These are phyloP conservation scores for Ceratina australensis DNA, from an alignment of 1,140 invertebrate genomes.

Conservation along the genomic window DNA sequence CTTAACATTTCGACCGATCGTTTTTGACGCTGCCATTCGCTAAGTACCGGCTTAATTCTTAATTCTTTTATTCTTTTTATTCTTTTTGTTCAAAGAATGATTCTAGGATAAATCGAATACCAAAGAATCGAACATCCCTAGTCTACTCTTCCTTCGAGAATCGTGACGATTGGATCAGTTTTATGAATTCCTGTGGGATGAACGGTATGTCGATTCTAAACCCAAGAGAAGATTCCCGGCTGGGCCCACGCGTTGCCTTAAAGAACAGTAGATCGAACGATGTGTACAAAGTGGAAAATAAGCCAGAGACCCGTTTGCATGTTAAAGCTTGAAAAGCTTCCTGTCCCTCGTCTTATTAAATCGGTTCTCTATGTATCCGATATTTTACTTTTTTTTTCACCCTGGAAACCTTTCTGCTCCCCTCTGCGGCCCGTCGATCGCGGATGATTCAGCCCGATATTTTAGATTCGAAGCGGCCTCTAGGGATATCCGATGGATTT, in stretches of 20 bases:
- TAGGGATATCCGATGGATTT: slow-evolving; percentile 36
- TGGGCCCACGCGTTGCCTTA: background rate
- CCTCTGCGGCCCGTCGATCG: slow-evolving; percentile 1
- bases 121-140: no score
- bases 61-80: no score
- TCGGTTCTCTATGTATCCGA: background rate
- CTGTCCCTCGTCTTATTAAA: slow-evolving; percentile 1
- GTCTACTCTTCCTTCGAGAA: slow-evolving; percentile 19
- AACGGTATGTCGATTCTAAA: slow-evolving; percentile 61
- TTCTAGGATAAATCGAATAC: no score
- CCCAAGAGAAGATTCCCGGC: no score
- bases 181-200: slow-evolving; percentile 78
- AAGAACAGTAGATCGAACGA: background rate
- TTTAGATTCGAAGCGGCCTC: slow-evolving; percentile 56
- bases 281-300: background rate
- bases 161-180: slow-evolving; percentile 80
- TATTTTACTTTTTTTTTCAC: background rate
- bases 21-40: no score
- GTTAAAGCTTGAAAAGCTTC: background rate
- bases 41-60: no score
- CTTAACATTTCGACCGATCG: no score
- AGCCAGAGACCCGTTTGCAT: background rate
- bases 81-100: no score
- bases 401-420: no score
- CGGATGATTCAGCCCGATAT: slow-evolving; percentile 51